phyloP scores from a whole-genome alignment of 2,888 invertebrate species.

The Zonitis immaculata region DNA sequence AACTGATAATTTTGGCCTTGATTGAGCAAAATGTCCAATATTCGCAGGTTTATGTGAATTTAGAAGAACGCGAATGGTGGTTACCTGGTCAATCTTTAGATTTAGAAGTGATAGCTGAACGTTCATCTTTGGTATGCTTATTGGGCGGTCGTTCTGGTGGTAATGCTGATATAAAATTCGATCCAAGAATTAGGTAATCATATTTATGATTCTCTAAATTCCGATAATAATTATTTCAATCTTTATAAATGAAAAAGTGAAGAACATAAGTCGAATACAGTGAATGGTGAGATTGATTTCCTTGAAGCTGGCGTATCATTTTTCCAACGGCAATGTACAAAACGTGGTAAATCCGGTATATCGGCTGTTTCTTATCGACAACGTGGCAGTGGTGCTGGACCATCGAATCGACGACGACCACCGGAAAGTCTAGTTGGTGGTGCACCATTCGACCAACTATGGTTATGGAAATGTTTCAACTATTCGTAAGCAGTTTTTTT shows the following conservation, averaged over 20 bases:
- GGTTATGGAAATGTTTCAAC: slow-evolving; percentile 67
- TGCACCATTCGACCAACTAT: slow-evolving; percentile 56
- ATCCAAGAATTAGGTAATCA: slow-evolving; percentile 46
- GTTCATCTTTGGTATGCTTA: slow-evolving; percentile 59
- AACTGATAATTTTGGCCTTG: too few species aligned
- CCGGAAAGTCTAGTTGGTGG: slow-evolving; percentile 58
- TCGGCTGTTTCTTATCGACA: slow-evolving; percentile 55
- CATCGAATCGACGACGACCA: slow-evolving; percentile 44
- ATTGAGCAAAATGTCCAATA: too few species aligned
- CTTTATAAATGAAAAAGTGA: too few species aligned
- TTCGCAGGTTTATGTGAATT: slow-evolving; percentile 59
- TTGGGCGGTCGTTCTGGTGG: slow-evolving; percentile 55
- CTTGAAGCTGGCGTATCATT: slow-evolving; percentile 60
- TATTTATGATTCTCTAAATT: neutral
- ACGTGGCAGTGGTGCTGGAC: slow-evolving; percentile 50
- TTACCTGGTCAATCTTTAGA: slow-evolving; percentile 58
- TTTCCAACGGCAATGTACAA: slow-evolving; percentile 55
- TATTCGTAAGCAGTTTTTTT: slow-evolving; percentile 55
- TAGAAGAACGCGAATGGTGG: slow-evolving; percentile 62
- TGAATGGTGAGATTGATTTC: slow-evolving; percentile 52
- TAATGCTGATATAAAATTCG: slow-evolving; percentile 52
- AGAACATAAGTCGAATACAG: slow-evolving; percentile 33
- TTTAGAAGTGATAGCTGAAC: slow-evolving; percentile 57
- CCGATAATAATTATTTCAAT: slow-evolving; percentile 14
- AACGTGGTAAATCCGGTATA: slow-evolving; percentile 50